These are phyloP conservation scores for Phania funesta DNA, from an alignment of 2,888 invertebrate species.

Conservation along the genomic window DNA sequence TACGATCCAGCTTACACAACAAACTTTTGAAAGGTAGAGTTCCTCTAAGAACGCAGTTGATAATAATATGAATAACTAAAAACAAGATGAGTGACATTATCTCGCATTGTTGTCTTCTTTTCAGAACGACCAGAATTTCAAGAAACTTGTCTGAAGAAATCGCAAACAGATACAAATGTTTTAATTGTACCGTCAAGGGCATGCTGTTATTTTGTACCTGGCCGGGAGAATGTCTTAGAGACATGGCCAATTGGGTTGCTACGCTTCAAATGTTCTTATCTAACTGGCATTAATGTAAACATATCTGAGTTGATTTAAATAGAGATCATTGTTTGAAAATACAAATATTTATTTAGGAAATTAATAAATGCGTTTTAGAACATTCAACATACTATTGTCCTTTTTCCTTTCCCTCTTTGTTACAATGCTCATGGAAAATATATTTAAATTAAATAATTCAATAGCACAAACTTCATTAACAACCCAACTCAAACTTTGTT, in stretches of 20 bases:
- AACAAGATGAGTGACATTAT: no score
- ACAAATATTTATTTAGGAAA: constrained; percentile 67
- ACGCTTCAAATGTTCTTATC: not conserved
- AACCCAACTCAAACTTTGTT: not conserved
- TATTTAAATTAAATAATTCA: constrained; percentile 52
- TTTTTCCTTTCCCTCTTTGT: not conserved
- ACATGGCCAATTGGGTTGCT: not conserved
- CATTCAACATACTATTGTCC: not conserved
- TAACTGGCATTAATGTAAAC: not conserved
- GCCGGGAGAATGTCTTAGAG: no score
- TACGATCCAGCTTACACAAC: no score
- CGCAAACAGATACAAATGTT: no score
- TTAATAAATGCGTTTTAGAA: constrained; percentile 60
- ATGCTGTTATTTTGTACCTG: no score
- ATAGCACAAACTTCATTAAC: constrained; percentile 21
- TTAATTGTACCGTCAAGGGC: no score
- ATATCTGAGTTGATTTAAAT: constrained; percentile 31
- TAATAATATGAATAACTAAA: no score
- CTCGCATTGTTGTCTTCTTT: no score
- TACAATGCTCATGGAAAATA: constrained; percentile 6
- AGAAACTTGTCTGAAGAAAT: no score
- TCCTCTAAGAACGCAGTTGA: no score
- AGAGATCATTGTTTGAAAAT: constrained; percentile 62
- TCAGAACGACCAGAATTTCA: no score
- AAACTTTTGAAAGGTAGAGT: no score